Evolutionary conservation across 2,888 invertebrate species (phyloP).

Genomic region (Teleiodes luculella): DNA sequence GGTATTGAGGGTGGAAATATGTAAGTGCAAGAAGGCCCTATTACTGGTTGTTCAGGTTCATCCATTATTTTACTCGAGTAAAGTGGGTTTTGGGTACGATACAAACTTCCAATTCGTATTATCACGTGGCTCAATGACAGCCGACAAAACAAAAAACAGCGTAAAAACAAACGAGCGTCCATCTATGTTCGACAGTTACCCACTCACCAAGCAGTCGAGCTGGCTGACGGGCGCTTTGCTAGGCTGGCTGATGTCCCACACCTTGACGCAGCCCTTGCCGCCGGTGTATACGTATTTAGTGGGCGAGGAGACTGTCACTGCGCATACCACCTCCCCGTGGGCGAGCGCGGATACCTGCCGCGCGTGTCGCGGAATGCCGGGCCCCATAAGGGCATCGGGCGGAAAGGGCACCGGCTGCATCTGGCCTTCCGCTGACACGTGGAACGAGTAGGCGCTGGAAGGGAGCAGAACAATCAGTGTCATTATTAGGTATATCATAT

Average conservation of each 20-base stretch:
- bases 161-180: not conserved
- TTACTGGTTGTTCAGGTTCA: no score
- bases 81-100: no score
- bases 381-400: slow-evolving; percentile 93
- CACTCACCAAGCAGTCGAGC: slow-evolving; percentile 91
- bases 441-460: slow-evolving; percentile 94
- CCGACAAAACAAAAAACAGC: not conserved
- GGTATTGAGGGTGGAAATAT: no score
- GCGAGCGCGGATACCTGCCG: slow-evolving; percentile 94
- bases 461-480: no score
- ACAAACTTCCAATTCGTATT: no score
- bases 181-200: slow-evolving; percentile 65
- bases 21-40: no score
- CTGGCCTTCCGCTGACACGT: slow-evolving; percentile 92
- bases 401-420: slow-evolving; percentile 97
- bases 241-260: slow-evolving; percentile 97
- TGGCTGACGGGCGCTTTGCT: slow-evolving; percentile 93
- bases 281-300: slow-evolving; percentile 97
- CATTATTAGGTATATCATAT: not conserved
- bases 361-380: slow-evolving; percentile 95
- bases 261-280: slow-evolving; percentile 98
- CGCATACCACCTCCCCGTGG: slow-evolving; percentile 98
- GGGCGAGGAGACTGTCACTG: slow-evolving; percentile 96
- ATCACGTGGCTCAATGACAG: no score
- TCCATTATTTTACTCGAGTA: no score